phyloP scores from a whole-genome alignment of 2,113 vertebrate species.

The Microtus richardsoni region DNA sequence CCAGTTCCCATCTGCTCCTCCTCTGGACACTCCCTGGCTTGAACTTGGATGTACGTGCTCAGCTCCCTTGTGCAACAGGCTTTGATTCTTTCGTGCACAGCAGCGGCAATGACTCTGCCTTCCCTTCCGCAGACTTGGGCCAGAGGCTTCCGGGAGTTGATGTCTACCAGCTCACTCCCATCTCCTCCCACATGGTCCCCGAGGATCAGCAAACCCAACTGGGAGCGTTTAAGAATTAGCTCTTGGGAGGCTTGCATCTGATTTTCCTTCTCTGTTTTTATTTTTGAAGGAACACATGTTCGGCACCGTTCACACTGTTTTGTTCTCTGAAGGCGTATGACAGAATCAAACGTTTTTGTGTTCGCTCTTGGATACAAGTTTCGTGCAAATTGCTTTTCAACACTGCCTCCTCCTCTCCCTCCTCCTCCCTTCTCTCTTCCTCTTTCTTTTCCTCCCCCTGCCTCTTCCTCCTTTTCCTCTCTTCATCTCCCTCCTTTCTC shows the following conservation, averaged over 20 bases:
- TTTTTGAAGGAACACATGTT: not conserved
- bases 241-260: not conserved
- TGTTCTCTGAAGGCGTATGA: slow-evolving; percentile 6
- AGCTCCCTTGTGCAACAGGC: fast-evolving
- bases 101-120: fast-evolving
- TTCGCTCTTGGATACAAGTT: not conserved
- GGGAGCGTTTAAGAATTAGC: not conserved
- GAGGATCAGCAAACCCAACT: fast-evolving
- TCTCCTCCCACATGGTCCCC: not conserved
- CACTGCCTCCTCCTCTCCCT: not conserved
- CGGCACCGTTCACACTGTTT: not conserved
- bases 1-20: not conserved
- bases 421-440: not conserved
- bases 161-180: fast-evolving
- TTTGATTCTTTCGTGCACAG: fast-evolving
- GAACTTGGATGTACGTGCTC: not conserved
- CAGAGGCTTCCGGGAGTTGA: fast-evolving
- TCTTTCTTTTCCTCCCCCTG: no score
- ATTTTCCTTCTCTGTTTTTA: not conserved
- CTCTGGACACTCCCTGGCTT: not conserved
- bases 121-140: fast-evolving
- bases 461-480: not conserved
- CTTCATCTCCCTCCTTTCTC: not conserved
- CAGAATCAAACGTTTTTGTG: not conserved
- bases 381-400: not conserved